These are phyloP conservation scores for Phania funesta DNA, from an alignment of 2,888 invertebrate species.

Conservation along the genomic window DNA sequence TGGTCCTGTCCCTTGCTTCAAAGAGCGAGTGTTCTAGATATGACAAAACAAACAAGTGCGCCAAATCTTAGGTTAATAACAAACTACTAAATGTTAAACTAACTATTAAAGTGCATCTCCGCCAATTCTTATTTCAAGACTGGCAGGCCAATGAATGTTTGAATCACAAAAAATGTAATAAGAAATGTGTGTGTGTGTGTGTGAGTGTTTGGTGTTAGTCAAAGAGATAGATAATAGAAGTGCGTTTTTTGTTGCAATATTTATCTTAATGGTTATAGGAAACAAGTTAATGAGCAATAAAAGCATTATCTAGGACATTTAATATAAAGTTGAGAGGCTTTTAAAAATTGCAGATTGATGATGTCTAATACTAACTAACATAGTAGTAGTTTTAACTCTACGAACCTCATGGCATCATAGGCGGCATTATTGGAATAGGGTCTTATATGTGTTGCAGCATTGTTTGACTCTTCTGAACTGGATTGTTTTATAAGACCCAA, in stretches of 20 bases:
- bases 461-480: conserved; percentile 43
- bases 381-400: conserved; percentile 67
- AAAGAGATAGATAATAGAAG: conserved; percentile 18
- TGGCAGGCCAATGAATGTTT: too few relatives aligned
- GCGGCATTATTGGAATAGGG: conserved; percentile 77
- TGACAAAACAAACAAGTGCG: background rate
- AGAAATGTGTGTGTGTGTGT: background rate
- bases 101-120: background rate
- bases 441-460: conserved; percentile 60
- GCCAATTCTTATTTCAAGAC: background rate
- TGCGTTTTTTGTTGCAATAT: conserved; percentile 22
- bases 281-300: conserved; percentile 38
- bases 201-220: conserved; percentile 25
- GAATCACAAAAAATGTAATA: background rate
- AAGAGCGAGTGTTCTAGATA: background rate
- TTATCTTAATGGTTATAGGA: background rate
- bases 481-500: conserved; percentile 72
- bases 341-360: conserved; percentile 43
- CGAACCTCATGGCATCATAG: conserved; percentile 78
- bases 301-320: conserved; percentile 45
- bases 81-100: conserved; percentile 27
- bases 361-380: conserved; percentile 1
- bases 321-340: conserved; percentile 22
- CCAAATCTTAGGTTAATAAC: background rate
- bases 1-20: background rate